Evolutionary conservation across 1,140 invertebrate genomes (phyloP).

Genomic region (Chironomus tepperi): DNA sequence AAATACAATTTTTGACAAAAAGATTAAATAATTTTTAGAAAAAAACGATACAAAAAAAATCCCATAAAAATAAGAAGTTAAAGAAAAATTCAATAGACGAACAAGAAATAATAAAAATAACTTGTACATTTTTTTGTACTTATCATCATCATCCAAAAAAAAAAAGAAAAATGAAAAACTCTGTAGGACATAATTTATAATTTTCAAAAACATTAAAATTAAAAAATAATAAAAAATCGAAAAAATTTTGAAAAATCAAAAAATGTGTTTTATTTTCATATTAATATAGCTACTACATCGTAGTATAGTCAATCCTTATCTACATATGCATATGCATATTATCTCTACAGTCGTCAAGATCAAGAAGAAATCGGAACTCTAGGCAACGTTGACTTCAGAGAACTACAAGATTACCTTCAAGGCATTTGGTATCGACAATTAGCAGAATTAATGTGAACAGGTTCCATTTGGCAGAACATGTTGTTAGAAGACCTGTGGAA

Average conservation of each 20-base stretch:
- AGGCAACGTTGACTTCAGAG: no score
- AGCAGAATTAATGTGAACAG: no score
- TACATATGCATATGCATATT: no score
- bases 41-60: background rate
- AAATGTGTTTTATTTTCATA: background rate
- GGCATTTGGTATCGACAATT: no score
- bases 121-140: constrained; percentile 5
- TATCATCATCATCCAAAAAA: background rate
- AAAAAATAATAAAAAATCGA: background rate
- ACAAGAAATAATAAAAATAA: background rate
- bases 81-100: constrained; percentile 8
- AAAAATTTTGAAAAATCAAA: background rate
- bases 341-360: no score
- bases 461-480: no score
- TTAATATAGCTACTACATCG: no score
- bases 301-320: no score
- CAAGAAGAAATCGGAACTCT: no score
- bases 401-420: no score
- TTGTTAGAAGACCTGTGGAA: no score
- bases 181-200: background rate
- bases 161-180: background rate
- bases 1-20: background rate
- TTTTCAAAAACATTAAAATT: background rate
- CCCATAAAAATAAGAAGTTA: background rate
- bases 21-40: no score